Evolutionary conservation across 2,113 vertebrate species (phyloP), one percentile per base, ranked within the genome.

Genomic region (Clarias magur): DNA sequence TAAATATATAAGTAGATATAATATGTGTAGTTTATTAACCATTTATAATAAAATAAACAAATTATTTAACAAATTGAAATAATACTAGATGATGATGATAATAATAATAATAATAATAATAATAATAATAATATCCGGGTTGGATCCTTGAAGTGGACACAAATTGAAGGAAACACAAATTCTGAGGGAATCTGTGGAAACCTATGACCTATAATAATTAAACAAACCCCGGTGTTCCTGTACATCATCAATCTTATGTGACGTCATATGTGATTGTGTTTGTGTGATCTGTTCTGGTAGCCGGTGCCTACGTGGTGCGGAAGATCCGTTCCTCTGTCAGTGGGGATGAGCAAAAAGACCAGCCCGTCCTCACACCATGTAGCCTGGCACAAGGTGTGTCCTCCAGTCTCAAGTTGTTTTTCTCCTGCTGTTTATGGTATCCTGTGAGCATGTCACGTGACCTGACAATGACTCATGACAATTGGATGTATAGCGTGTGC

Each of bases 291-390:
- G 75, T 10, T 87, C 21, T 54, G 9, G 3, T 86, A 95, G 94
- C 94, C 73, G 89, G 93, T 86, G 53, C 70, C 91, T 95, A 95
- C 25, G 94, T 94, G 92, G 92, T 92, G 15, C 93, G 93, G 89
- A 95, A 90, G 93, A 95, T 95, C 87, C 88, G 89, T 83, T 92
- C 91, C 23, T 88, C 92, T 72, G 42, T 94, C 19, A 42, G 90
- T 83, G 86, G 87, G 11, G 90, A 87, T 42, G 92, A 93, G 89
- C 89, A 89, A 56, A 65, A 63, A 57, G 93, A 94, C 42, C 85
- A 93, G 82, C 92, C 93, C 67, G 86, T 91, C 6, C 60, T 83
- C 16, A 93, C 92, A 91, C 92, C 93, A 94, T 94, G 94, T 93
- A 92, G 90, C 84, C 86, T 82, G 59, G 92, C 91, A 90, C 87